These are phyloP conservation scores for Esox masquinongy DNA, from an alignment of 2,797 vertebrate species.

Conservation along the genomic window DNA sequence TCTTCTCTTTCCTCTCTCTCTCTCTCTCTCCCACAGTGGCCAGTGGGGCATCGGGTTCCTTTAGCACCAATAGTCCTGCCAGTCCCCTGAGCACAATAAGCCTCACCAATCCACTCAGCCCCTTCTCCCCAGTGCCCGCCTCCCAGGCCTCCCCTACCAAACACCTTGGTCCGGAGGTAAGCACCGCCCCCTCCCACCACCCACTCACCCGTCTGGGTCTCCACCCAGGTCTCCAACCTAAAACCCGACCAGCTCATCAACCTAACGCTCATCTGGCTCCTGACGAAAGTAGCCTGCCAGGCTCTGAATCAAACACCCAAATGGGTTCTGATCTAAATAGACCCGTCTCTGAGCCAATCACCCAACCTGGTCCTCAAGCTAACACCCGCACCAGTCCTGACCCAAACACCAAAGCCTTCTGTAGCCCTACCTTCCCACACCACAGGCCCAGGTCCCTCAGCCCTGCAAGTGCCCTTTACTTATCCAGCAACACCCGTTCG, in stretches of 20 bases:
- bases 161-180: conserved; percentile 87
- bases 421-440: conserved; percentile 4
- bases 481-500: background rate
- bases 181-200: conserved; percentile 44
- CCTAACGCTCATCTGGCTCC: conserved; percentile 13
- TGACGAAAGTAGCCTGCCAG: conserved; percentile 28
- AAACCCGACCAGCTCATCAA: conserved; percentile 11
- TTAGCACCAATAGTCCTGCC: conserved; percentile 94
- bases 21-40: conserved; percentile 66
- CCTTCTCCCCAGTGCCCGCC: conserved; percentile 89
- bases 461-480: conserved; percentile 5
- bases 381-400: conserved; percentile 1
- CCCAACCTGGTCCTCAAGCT: conserved; percentile 22
- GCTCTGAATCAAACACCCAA: conserved; percentile 23
- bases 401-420: conserved; percentile 6
- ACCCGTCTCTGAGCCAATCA: conserved; percentile 13
- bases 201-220: conserved; percentile 18
- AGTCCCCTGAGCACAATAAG: conserved; percentile 94
- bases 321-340: background rate
- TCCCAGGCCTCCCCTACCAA: conserved; percentile 90
- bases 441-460: conserved; percentile 4
- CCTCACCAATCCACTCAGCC: conserved; percentile 93
- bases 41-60: conserved; percentile 84
- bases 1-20: conserved; percentile 10
- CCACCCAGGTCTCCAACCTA: conserved; percentile 7